These are phyloP conservation scores for Calvadosia cruxmelitensis DNA, from an alignment of 30 jellyfish, hydroid and myxozoan genomes.

Conservation along the genomic window DNA sequence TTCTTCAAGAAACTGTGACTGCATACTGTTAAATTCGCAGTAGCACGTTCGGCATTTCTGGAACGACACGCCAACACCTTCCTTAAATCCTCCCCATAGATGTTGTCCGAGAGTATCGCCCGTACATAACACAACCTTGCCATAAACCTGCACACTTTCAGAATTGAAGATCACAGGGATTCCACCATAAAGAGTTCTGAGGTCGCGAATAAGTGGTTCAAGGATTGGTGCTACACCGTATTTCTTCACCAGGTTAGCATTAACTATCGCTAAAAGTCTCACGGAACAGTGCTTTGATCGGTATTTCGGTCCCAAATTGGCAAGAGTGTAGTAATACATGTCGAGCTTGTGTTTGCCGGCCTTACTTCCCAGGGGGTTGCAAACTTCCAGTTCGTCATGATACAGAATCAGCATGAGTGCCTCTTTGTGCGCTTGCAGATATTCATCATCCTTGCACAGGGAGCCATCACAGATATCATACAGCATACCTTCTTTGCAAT, in stretches of 20 bases:
- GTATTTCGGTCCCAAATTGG: constrained; percentile 12
- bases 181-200: constrained; percentile 11
- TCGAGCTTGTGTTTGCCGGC: neutral
- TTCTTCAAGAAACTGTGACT: constrained; percentile 14
- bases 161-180: neutral
- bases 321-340: constrained; percentile 3
- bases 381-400: too few species aligned
- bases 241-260: constrained; percentile 14
- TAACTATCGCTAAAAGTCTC: constrained; percentile 17
- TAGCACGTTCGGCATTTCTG: constrained; percentile 35
- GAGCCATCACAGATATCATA: constrained; percentile 1
- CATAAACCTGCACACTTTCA: constrained; percentile 6
- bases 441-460: neutral
- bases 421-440: neutral
- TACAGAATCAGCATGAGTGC: neutral
- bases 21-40: constrained; percentile 18
- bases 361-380: neutral
- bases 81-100: constrained; percentile 36
- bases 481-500: neutral
- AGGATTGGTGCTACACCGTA: constrained; percentile 10
- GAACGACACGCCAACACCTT: constrained; percentile 28
- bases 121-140: constrained; percentile 19
- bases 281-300: constrained; percentile 23
- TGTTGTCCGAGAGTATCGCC: constrained; percentile 37
- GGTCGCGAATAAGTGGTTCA: constrained; percentile 14